Evolutionary conservation across 2,888 invertebrate genomes (phyloP).

Genomic region (Cosmorhoe ocellata): DNA sequence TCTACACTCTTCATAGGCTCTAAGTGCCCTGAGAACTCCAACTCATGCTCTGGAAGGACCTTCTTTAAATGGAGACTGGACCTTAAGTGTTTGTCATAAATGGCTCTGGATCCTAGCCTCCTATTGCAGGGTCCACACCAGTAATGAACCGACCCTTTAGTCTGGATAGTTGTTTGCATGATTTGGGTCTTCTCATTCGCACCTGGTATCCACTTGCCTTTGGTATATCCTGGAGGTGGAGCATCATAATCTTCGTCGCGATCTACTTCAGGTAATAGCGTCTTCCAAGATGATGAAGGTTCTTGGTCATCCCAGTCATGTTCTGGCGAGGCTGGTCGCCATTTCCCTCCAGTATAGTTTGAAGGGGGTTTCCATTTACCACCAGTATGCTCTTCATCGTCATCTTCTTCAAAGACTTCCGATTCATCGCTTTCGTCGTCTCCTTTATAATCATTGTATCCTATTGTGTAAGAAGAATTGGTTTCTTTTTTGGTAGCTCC

Average conservation of each 20-base stretch:
- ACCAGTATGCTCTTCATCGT: slow-evolving; percentile 82
- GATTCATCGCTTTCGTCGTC: slow-evolving; percentile 80
- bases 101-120: slow-evolving; percentile 86
- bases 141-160: slow-evolving; percentile 83
- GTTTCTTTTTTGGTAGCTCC: slow-evolving; percentile 80
- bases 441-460: slow-evolving; percentile 65
- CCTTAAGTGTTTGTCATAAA: slow-evolving; percentile 89
- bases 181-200: slow-evolving; percentile 78
- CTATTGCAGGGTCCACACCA: slow-evolving; percentile 93
- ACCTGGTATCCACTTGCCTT: slow-evolving; percentile 92
- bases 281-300: slow-evolving; percentile 86
- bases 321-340: slow-evolving; percentile 73
- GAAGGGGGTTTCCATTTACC: slow-evolving; percentile 89
- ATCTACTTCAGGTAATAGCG: slow-evolving; percentile 61
- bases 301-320: slow-evolving; percentile 82
- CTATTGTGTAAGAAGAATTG: slow-evolving; percentile 62
- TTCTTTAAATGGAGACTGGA: slow-evolving; percentile 88
- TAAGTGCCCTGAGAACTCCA: slow-evolving; percentile 83
- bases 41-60: slow-evolving; percentile 85
- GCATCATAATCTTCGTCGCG: slow-evolving; percentile 78
- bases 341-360: slow-evolving; percentile 75
- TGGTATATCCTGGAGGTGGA: slow-evolving; percentile 87
- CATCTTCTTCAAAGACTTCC: slow-evolving; percentile 83
- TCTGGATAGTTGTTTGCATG: slow-evolving; percentile 78
- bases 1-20: slow-evolving; percentile 54